Conservation (phyloP, 1,140 invertebrate species). For the Halesus radiatus region DNA sequence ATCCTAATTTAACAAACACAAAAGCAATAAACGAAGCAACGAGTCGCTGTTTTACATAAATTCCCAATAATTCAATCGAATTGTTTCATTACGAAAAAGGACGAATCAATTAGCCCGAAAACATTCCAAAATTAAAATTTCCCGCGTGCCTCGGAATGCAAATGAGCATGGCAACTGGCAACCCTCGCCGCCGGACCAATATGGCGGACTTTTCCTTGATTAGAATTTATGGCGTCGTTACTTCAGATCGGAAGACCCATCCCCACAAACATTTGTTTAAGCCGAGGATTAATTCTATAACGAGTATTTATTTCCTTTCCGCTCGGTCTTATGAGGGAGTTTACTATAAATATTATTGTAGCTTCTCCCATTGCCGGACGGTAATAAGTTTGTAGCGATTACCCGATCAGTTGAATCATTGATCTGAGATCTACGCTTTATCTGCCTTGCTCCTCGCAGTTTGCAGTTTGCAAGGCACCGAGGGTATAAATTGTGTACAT, state of each 20-base stretch:
- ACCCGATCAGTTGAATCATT: neutral
- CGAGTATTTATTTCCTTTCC: constrained; percentile 31
- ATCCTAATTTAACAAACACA: constrained; percentile 16
- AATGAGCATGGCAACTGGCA: constrained; percentile 32
- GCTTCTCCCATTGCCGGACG: constrained; percentile 5
- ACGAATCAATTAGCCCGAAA: constrained; percentile 41
- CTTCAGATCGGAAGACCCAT: neutral
- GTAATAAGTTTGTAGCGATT: constrained; percentile 5
- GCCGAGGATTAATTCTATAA: constrained; percentile 17
- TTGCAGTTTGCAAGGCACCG: no score
- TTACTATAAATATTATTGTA: constrained; percentile 28
- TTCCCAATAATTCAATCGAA: constrained; percentile 28
- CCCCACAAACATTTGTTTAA: constrained; percentile 11
- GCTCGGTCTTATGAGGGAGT: constrained; percentile 9
- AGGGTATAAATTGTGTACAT: no score
- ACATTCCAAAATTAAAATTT: constrained; percentile 43
- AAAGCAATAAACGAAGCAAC: constrained; percentile 8
- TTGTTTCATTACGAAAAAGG: constrained; percentile 31
- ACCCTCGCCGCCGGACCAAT: constrained; percentile 24
- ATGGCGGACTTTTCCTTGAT: constrained; percentile 42
- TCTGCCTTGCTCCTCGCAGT: neutral
- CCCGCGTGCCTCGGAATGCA: constrained; percentile 40
- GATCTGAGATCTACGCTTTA: neutral
- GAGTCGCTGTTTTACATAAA: constrained; percentile 31
- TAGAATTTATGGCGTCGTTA: constrained; percentile 47